A percentile compares a stretch with the other conserved stretches of the same genome.
Evolutionary conservation across 2,797 vertebrate species (phyloP).

Genomic region (Leucoraja ocellata): DNA sequence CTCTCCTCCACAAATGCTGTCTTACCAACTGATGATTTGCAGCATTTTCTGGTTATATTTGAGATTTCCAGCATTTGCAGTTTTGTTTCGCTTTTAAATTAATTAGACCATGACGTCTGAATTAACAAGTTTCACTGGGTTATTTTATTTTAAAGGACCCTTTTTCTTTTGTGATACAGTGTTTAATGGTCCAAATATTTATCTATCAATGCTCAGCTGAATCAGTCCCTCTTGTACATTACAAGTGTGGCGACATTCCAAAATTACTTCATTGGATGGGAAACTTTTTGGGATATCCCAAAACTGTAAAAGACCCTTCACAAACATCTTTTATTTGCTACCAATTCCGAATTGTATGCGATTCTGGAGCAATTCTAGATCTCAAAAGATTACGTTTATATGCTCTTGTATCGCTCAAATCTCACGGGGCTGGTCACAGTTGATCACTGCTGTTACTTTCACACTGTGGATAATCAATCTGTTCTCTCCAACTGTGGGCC

Average conservation of each 20-base stretch:
- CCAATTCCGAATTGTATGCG: background rate
- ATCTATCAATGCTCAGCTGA: background rate
- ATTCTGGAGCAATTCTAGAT: background rate
- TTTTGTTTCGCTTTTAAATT: background rate
- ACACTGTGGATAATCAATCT: background rate
- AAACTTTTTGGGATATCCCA: background rate
- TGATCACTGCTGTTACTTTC: too few species aligned
- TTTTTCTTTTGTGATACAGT: background rate
- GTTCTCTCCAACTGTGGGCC: background rate
- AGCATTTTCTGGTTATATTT: too few species aligned
- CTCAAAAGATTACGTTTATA: background rate
- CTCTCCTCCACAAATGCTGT: too few species aligned
- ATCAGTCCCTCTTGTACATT: background rate
- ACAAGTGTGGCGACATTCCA: background rate
- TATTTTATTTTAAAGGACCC: background rate
- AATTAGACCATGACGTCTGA: background rate
- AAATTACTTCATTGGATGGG: background rate
- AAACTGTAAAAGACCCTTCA: background rate
- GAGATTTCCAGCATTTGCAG: too few species aligned
- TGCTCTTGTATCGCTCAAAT: background rate
- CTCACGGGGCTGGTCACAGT: background rate
- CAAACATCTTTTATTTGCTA: background rate
- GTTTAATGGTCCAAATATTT: background rate
- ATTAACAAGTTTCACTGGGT: background rate
- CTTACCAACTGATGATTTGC: too few species aligned